These are phyloP conservation scores for Meliscaeva auricollis DNA, from an alignment of 2,888 invertebrate species.

Conservation along the genomic window DNA sequence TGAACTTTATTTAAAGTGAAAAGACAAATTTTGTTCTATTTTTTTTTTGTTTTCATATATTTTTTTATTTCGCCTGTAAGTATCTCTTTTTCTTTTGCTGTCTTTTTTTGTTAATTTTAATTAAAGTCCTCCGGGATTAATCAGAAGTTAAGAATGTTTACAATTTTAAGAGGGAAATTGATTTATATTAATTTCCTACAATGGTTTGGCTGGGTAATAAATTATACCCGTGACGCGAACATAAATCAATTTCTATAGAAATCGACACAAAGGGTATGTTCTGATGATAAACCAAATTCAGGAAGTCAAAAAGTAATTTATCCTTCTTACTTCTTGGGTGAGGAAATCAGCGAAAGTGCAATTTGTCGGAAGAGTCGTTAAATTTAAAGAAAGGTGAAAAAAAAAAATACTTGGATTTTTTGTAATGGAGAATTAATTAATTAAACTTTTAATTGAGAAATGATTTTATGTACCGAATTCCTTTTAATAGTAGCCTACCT, in stretches of 20 bases:
- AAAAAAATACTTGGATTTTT: neutral
- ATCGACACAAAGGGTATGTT: neutral
- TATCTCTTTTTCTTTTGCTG: neutral
- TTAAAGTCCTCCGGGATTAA: constrained; percentile 28
- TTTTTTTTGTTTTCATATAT: neutral
- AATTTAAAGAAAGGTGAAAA: neutral
- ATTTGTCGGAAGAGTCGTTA: neutral
- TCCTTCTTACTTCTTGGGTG: neutral
- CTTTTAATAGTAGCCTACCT: no score
- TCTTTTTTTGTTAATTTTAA: constrained; percentile 24
- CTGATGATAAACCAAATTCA: neutral
- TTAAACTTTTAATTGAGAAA: no score
- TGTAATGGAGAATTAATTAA: neutral
- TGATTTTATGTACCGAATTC: no score
- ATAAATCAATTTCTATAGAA: constrained; percentile 35
- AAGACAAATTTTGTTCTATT: constrained; percentile 24
- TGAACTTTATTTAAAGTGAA: constrained; percentile 7
- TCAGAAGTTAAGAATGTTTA: constrained; percentile 32
- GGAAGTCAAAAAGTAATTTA: constrained; percentile 25
- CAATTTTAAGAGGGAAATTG: constrained; percentile 28
- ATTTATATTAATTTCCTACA: constrained; percentile 20
- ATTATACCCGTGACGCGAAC: constrained; percentile 9
- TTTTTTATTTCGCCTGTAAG: neutral
- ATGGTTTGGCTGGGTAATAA: constrained; percentile 1
- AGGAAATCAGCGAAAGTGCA: constrained; percentile 11